Base-by-base conservation (phyloP, 2,113 vertebrate species). In the Sphyrna mokarran region DNA sequence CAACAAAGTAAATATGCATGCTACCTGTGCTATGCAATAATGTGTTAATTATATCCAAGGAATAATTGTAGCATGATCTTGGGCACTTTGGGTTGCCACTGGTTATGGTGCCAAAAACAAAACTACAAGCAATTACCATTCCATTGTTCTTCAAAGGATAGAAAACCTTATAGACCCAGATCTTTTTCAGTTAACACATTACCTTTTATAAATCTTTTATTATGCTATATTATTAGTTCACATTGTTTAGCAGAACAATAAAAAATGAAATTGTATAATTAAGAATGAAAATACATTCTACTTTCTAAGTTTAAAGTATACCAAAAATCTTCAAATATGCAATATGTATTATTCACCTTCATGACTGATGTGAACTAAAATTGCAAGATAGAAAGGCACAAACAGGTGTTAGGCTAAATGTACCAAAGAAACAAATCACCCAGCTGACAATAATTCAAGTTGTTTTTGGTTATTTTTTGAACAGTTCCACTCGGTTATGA, bases 301-400 rank as follows among this genome's bases (percentile, higher is more conserved):
- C 1, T 66, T 93, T 61, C 26, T n/a, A 37, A 66, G 18, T 66
- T 37, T 66, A 37, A 89, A 48, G 0, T 16, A 16, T 66, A 48
- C 66, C 11, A n/a, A 91, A 91, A 14, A 90, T 90, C 13, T 58
- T 89, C n/a, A 93, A 66, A 93, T 10, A 66, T 93, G 37, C 26
- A 95, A 58, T 54, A 69, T 95, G 69, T 3, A 48, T 95, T 72
- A 95, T 95, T 95, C 94, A 95, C 68, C 94, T 72, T 72, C 18
- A 76, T 72, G 16, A 43, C 93, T 40, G 37, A 43, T 70, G 68
- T 29, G 68, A 95, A 72, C 68, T 48, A 43, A 95, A 72, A 95
- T 72, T 70, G 94, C n/a, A 93, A 66, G 16, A 33, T 23, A 48
- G 68, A 95, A 5, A 26, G 68, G 94, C 69, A 76, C 94, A 95